These are phyloP conservation scores for Syrrhaptes paradoxus DNA, from an alignment of 2,113 vertebrate genomes.

Conservation along the genomic window DNA sequence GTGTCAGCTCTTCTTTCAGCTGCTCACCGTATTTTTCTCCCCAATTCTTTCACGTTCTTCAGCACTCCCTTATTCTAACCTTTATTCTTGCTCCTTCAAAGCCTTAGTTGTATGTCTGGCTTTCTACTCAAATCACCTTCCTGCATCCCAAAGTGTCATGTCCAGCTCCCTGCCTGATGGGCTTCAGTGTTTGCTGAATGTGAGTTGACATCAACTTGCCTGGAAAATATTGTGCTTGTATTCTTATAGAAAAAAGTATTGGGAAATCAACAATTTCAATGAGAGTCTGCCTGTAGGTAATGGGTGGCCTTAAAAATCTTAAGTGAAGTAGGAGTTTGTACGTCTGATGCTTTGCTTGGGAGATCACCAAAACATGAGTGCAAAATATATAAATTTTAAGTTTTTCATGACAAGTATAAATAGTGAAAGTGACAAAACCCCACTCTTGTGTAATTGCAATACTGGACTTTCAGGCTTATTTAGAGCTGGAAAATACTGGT, in stretches of 20 bases:
- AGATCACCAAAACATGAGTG: background rate
- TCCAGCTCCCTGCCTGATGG: background rate
- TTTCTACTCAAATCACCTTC: background rate
- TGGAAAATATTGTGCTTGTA: background rate
- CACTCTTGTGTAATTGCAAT: background rate
- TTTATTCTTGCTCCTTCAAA: background rate
- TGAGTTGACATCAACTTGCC: background rate
- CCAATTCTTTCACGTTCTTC: background rate
- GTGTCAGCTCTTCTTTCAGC: background rate
- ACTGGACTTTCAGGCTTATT: background rate
- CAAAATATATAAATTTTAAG: background rate
- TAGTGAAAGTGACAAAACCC: background rate
- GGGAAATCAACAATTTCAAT: background rate
- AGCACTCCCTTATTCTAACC: background rate
- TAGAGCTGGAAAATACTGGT: background rate
- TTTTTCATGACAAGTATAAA: background rate
- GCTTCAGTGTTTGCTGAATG: background rate
- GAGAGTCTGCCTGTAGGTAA: background rate
- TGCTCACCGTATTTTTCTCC: background rate
- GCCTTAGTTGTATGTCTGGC: background rate
- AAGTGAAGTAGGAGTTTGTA: background rate
- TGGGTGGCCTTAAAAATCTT: background rate
- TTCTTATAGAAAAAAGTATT: background rate
- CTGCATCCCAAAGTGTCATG: background rate
- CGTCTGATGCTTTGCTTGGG: background rate